A percentile compares a stretch with the other conserved stretches of the same genome.
Evolutionary conservation across 1,140 invertebrate genomes (phyloP).

Genomic region (Calephelis virginiensis): DNA sequence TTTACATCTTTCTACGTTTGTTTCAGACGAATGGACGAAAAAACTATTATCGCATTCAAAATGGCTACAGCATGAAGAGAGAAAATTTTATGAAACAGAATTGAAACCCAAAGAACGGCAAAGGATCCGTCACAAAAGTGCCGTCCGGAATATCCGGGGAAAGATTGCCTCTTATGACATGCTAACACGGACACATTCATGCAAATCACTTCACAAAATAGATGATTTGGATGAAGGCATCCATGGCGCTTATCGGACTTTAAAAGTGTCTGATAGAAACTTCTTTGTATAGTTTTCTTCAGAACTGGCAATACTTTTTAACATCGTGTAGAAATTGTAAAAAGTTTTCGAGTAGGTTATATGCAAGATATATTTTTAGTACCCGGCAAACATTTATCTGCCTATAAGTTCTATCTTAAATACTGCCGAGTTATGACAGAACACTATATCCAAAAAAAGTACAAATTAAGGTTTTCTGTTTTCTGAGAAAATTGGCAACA

Average conservation of each 20-base stretch:
- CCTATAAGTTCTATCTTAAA: no score
- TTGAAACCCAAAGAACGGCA: slow-evolving; percentile 47
- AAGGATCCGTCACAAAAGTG: slow-evolving; percentile 43
- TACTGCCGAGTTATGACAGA: no score
- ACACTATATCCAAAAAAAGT: no score
- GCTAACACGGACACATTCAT: slow-evolving; percentile 59
- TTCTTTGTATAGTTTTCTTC: slow-evolving; percentile 35
- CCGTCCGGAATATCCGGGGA: slow-evolving; percentile 39
- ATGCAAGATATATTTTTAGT: no score
- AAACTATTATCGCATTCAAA: slow-evolving; percentile 61
- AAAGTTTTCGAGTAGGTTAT: no score
- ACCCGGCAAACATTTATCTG: no score
- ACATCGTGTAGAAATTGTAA: no score
- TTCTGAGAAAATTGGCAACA: no score
- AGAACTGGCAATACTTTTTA: not conserved
- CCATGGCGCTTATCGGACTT: slow-evolving; percentile 62
- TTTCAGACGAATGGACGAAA: slow-evolving; percentile 70
- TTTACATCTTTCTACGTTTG: not conserved
- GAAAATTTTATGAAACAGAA: slow-evolving; percentile 61
- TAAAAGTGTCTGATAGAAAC: slow-evolving; percentile 49
- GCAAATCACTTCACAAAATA: slow-evolving; percentile 47
- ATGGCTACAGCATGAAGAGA: slow-evolving; percentile 61
- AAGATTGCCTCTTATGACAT: slow-evolving; percentile 59
- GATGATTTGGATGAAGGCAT: slow-evolving; percentile 57
- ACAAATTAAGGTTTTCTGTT: no score